Percentiles rank a stretch among this genome's conserved stretches.
phyloP scores from a whole-genome alignment of 2,113 vertebrate species.

The Ramphastos sulfuratus region DNA sequence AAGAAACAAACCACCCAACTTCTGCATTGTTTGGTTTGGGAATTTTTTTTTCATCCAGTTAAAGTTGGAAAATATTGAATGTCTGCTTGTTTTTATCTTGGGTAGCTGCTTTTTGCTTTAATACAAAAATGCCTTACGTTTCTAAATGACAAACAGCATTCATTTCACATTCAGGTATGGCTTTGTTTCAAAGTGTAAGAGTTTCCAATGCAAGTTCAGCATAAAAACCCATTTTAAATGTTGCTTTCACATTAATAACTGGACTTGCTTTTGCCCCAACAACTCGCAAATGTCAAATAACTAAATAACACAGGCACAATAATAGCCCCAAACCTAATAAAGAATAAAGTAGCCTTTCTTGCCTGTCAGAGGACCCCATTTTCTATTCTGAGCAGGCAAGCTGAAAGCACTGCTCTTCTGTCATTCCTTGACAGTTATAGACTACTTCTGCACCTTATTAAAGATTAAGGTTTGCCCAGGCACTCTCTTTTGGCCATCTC shows the following conservation, averaged over 20 bases:
- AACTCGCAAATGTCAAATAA: constrained; percentile 28
- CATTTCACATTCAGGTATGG: constrained; percentile 34
- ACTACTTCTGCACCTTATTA: constrained; percentile 80
- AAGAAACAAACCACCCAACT: not conserved
- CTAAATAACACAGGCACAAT: constrained; percentile 36
- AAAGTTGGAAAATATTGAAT: not conserved
- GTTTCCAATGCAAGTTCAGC: not conserved
- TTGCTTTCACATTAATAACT: constrained; percentile 11
- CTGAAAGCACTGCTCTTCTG: constrained; percentile 63
- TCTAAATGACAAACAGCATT: constrained; percentile 49
- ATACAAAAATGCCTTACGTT: not conserved
- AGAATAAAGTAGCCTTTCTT: constrained; percentile 30
- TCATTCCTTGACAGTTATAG: constrained; percentile 79
- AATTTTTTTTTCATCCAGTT: not conserved
- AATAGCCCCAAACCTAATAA: constrained; percentile 40
- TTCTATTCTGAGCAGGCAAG: constrained; percentile 74
- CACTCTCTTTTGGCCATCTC: constrained; percentile 70
- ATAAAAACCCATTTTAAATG: not conserved
- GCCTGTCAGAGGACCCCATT: constrained; percentile 51
- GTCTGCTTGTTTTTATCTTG: not conserved
- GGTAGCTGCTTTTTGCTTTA: not conserved
- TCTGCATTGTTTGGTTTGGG: not conserved
- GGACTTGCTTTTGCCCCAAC: constrained; percentile 1
- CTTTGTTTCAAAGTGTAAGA: not conserved
- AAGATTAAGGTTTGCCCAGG: constrained; percentile 76